Evolutionary conservation across 1,140 invertebrate genomes (phyloP).

Genomic region (Batillaria attramentaria): DNA sequence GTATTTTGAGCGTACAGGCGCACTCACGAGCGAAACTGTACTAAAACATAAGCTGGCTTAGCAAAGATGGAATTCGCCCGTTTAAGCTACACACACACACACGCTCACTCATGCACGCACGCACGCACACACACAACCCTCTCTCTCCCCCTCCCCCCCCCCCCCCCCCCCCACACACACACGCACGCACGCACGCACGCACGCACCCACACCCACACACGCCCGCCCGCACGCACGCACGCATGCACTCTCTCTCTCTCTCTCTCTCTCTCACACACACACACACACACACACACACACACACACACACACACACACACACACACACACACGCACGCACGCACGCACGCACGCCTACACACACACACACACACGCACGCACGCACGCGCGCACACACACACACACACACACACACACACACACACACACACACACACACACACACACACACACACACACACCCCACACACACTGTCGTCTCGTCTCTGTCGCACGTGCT

Average conservation of each 20-base stretch:
- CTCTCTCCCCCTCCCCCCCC: too few relatives aligned
- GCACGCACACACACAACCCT: too few relatives aligned
- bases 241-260: too few relatives aligned
- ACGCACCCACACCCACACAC: slow-evolving; percentile 14
- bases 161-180: background rate
- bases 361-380: background rate
- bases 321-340: background rate
- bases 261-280: background rate
- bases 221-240: background rate
- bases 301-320: background rate
- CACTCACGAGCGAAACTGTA: too few relatives aligned
- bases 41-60: too few relatives aligned
- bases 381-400: background rate
- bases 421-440: background rate
- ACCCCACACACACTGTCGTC: too few relatives aligned
- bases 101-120: too few relatives aligned
- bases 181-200: background rate
- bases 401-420: background rate
- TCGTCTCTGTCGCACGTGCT: too few relatives aligned
- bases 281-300: slow-evolving; percentile 6
- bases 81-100: too few relatives aligned
- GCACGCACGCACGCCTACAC: background rate
- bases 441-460: background rate
- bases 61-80: too few relatives aligned
- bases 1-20: too few relatives aligned